A percentile compares a stretch with the other conserved stretches of the same genome.
Conservation (phyloP, 2,888 invertebrate species). For the Ashinkailepas kermadecensis region DNA sequence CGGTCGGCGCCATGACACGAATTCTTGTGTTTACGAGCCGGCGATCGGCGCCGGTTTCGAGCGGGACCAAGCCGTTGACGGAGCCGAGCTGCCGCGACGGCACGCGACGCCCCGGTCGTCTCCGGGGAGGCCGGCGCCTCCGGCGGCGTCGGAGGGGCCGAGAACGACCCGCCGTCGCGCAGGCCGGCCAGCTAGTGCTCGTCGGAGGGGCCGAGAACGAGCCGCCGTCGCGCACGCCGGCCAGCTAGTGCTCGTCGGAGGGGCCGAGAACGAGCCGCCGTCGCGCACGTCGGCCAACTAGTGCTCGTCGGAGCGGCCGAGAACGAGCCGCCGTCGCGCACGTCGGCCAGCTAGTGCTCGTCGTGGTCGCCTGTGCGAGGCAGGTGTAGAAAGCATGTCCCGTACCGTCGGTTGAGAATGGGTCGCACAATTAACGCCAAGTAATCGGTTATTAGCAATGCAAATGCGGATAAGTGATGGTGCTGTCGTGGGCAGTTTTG, state of each 20-base stretch:
- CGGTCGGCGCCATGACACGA: neutral
- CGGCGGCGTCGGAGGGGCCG: neutral
- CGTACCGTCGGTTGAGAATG: neutral
- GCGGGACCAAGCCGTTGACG: too few relatives aligned
- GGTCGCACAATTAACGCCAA: neutral
- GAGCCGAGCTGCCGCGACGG: too few relatives aligned
- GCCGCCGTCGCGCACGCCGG: neutral
- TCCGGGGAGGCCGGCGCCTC: neutral
- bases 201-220: neutral
- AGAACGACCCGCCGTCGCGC: too few relatives aligned
- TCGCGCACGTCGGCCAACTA: neutral
- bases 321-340: neutral
- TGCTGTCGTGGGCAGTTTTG: too few relatives aligned
- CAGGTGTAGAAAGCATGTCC: neutral
- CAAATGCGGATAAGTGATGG: neutral
- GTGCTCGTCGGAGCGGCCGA: neutral
- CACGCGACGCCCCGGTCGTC: too few relatives aligned
- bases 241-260: neutral
- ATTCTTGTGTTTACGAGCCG: neutral
- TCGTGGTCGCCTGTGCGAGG: too few relatives aligned
- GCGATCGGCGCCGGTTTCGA: neutral
- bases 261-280: neutral
- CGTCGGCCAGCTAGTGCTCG: neutral
- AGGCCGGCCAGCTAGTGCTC: neutral
- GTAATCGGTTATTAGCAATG: constrained; percentile 2